These are phyloP conservation scores for Gobionotothen gibberifrons DNA, from an alignment of 2,797 vertebrate genomes.

Conservation along the genomic window DNA sequence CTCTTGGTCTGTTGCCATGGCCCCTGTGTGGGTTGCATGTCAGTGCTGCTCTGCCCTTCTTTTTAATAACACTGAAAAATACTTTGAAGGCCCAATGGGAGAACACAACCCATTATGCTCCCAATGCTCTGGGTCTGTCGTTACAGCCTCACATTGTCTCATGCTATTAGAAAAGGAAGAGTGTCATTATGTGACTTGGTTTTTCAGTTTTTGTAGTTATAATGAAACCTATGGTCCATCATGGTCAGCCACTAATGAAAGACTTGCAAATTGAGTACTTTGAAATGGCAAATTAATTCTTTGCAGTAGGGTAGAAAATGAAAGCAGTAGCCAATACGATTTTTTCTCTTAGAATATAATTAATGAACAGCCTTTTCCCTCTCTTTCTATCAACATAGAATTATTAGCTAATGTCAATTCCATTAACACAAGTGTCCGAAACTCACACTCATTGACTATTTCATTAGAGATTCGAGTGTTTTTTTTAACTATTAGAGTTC, in stretches of 20 bases:
- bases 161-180: conserved; percentile 33
- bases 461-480: conserved; percentile 16
- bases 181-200: conserved; percentile 28
- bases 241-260: conserved; percentile 45
- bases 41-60: conserved; percentile 61
- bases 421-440: conserved; percentile 39
- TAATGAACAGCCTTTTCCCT: conserved; percentile 26
- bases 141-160: conserved; percentile 58
- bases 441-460: conserved; percentile 19
- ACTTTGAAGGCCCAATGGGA: conserved; percentile 63
- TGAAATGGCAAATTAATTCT: conserved; percentile 31
- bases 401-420: conserved; percentile 11
- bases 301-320: conserved; percentile 19
- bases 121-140: conserved; percentile 48
- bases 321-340: not conserved
- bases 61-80: conserved; percentile 73
- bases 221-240: conserved; percentile 25
- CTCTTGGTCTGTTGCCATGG: conserved; percentile 74
- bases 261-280: conserved; percentile 45
- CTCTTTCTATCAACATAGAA: not conserved
- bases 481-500: conserved; percentile 38
- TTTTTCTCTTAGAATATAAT: conserved; percentile 15
- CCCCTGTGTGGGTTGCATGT: conserved; percentile 72
- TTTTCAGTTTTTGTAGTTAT: conserved; percentile 8
- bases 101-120: conserved; percentile 56